Evolutionary conservation across 1,140 invertebrate genomes (phyloP).

Genomic region (Sycobia sp.): DNA sequence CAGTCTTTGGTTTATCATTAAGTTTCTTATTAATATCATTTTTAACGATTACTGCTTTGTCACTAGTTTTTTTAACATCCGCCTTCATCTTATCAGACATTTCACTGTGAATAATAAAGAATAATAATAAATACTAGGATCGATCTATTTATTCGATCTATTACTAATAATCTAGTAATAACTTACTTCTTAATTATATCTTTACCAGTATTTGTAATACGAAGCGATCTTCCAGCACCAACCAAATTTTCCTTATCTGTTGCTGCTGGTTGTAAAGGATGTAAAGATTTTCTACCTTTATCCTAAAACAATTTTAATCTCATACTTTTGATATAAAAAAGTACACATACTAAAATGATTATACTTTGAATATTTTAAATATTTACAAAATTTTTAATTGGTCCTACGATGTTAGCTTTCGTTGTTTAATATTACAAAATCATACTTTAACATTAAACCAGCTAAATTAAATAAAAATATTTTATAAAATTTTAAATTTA

Average conservation of each 20-base stretch:
- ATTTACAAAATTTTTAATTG: background rate
- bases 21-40: conserved; percentile 8
- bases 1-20: conserved; percentile 16
- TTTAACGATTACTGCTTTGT: conserved; percentile 10
- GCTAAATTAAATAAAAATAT: no score
- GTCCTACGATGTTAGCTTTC: no score
- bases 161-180: conserved; percentile 14
- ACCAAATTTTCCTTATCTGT: conserved; percentile 71
- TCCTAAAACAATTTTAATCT: conserved; percentile 33
- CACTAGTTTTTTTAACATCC: conserved; percentile 34
- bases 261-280: conserved; percentile 67
- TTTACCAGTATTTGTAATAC: conserved; percentile 42
- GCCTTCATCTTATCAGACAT: conserved; percentile 38
- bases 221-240: conserved; percentile 56
- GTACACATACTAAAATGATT: background rate
- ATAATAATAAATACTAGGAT: conserved; percentile 13
- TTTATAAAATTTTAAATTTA: no score
- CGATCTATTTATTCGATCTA: background rate
- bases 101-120: conserved; percentile 38
- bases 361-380: conserved; percentile 1
- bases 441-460: no score
- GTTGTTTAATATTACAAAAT: no score
- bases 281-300: conserved; percentile 65
- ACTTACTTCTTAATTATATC: conserved; percentile 48
- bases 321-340: background rate